Base-by-base conservation (phyloP, 2,113 vertebrate genomes). In the Vulpes vulpes region DNA sequence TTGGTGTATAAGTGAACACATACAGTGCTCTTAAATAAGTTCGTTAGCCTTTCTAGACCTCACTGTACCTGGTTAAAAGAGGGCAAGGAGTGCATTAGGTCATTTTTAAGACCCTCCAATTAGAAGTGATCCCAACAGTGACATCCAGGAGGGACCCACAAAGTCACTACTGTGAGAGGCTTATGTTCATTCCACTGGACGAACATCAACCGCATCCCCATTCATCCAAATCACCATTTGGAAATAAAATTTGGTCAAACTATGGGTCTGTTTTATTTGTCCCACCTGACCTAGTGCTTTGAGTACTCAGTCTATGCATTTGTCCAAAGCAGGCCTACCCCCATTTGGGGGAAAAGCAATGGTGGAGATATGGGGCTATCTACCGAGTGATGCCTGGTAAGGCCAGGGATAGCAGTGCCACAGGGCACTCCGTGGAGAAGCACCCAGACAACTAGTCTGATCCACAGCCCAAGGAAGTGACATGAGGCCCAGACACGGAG, bases 21-120 rank as follows among this genome's bases (percentile, higher is more conserved):
- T 55, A 14, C 25, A 2, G 23, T 53, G 57, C 8, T 51, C 49
- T 92, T 62, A 12, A 69, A 10, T 76, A 81, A 53, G 30, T 35
- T 51, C 57, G 53, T 73, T 30, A 67, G 8, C 11, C 59, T 84
- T 93, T 89, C 74, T 38, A 73, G 57, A 69, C 5, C 3, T 83
- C 57, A 80, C 0, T 17, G 14, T 25, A 95, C 23, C 30, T 84
- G 43, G 32, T 80, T 90, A 35, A 17, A 43, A 43, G 67, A 83
- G 8, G 10, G 25, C 22, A 55, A 32, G 23, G 27, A 35, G 51
- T 43, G 10, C 2, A 15, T 57, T 88, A 79, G 35, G 27, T 89
- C 27, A 64, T 80, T 73, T 83, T 89, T 55, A 89, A 94, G 71
- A 79, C 73, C 79, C 85, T 60, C n/a, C 25, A n/a, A 49, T 69